Conservation (phyloP, 2,113 vertebrate species). For the Varanus komodoensis region DNA sequence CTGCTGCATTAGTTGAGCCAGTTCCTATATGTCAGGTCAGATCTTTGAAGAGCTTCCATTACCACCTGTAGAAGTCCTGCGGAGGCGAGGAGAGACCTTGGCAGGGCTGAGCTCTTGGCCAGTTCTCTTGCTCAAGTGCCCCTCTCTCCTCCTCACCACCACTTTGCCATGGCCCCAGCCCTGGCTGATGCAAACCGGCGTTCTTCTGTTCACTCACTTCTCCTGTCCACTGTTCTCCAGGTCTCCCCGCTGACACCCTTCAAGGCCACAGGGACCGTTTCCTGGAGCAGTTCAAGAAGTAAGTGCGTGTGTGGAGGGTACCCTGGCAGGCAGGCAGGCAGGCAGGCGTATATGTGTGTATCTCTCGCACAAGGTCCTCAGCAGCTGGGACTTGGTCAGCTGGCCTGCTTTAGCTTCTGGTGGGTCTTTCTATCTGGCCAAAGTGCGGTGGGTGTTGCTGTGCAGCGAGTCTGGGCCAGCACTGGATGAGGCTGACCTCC, state of each 20-base stretch:
- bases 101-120: neutral
- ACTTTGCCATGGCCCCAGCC: no score
- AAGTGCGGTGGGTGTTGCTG: no score
- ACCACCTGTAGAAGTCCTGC: neutral
- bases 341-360: no score
- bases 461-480: neutral
- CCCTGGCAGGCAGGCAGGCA: no score
- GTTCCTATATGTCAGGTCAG: neutral
- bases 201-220: neutral
- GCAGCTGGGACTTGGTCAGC: no score
- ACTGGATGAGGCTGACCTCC: neutral
- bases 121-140: neutral
- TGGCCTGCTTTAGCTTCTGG: neutral
- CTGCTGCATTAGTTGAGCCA: no score
- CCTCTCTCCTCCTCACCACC: neutral
- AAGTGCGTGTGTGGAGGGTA: constrained; percentile 36
- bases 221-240: constrained; percentile 69
- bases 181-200: accelerated
- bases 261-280: constrained; percentile 98
- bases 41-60: neutral
- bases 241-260: constrained; percentile 95
- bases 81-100: no score
- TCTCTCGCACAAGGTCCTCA: neutral
- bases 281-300: constrained; percentile 98
- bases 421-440: neutral